Evolutionary conservation across 2,888 invertebrate species (phyloP).

Genomic region (Lasius fuliginosus): DNA sequence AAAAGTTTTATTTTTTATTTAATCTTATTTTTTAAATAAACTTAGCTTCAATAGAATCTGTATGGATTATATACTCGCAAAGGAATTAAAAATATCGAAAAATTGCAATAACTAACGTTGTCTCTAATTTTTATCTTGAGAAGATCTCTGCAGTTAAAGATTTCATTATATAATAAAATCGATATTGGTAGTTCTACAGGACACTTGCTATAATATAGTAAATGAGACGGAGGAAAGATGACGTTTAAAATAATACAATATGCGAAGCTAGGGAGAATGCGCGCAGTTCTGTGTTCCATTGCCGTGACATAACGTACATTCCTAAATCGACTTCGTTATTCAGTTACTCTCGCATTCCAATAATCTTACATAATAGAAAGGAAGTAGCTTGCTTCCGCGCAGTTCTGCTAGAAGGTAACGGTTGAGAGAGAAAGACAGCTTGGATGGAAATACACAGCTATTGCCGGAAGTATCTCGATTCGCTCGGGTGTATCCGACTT

Average conservation of each 20-base stretch:
- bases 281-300: background rate
- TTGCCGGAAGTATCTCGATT: slow-evolving; percentile 1
- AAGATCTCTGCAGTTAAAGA: background rate
- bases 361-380: slow-evolving; percentile 64
- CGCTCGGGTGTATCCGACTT: slow-evolving; percentile 3
- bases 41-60: background rate
- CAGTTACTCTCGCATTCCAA: slow-evolving; percentile 60
- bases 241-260: slow-evolving; percentile 4
- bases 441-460: slow-evolving; percentile 26
- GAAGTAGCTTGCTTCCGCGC: slow-evolving; percentile 39
- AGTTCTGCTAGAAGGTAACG: slow-evolving; percentile 47
- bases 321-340: slow-evolving; percentile 61
- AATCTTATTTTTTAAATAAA: background rate
- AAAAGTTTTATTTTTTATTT: background rate
- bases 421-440: slow-evolving; percentile 42
- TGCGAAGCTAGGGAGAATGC: background rate
- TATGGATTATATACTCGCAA: background rate
- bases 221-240: background rate
- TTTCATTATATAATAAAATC: background rate
- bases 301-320: slow-evolving; percentile 15
- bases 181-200: background rate
- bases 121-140: background rate
- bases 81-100: background rate
- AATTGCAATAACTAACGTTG: background rate
- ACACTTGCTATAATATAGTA: background rate